phyloP scores from a whole-genome alignment of 2,797 vertebrate genomes.

The Heliangelus exortis region DNA sequence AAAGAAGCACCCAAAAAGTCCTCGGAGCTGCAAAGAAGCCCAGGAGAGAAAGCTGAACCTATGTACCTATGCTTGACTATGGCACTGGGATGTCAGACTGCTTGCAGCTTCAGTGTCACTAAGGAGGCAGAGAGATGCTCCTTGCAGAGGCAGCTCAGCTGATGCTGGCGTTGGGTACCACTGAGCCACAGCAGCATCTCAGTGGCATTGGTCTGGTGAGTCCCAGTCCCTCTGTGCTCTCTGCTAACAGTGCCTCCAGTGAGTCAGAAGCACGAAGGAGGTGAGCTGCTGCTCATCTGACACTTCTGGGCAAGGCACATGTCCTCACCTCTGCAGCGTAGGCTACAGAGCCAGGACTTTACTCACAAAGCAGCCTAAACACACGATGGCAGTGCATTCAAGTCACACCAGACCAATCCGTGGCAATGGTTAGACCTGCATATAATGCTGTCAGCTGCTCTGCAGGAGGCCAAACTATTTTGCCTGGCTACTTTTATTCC shows the following conservation, averaged over 20 bases:
- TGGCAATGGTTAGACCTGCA: neutral
- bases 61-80: accelerated
- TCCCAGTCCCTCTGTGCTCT: accelerated
- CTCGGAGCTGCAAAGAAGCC: neutral
- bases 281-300: neutral
- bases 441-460: neutral
- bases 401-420: neutral
- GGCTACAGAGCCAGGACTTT: neutral
- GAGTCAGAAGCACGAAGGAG: neutral
- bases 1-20: neutral
- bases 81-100: neutral
- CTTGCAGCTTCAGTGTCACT: neutral
- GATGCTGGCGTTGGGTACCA: accelerated
- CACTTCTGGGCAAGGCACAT: neutral
- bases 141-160: neutral
- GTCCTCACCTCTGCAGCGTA: neutral
- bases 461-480: neutral
- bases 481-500: neutral
- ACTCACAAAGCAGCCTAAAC: neutral
- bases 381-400: neutral
- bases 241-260: neutral
- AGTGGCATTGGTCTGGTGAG: accelerated
- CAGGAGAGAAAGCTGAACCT: neutral
- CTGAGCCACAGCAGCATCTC: neutral
- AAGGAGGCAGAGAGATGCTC: neutral